Evolutionary conservation across 2,888 invertebrate genomes (phyloP).

Genomic region (Neoitamus cyanurus): DNA sequence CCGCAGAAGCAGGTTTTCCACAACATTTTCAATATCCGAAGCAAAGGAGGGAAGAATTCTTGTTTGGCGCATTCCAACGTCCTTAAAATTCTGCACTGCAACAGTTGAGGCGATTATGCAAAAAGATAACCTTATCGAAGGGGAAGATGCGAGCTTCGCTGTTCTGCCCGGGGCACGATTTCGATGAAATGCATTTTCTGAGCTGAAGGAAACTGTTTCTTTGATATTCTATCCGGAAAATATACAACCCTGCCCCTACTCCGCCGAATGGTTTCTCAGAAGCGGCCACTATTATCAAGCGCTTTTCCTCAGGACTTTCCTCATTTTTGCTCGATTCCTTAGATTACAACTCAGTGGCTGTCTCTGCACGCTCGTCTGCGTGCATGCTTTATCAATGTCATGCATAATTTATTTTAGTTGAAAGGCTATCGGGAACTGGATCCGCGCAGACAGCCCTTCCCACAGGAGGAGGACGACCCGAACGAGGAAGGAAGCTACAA

Average conservation of each 20-base stretch:
- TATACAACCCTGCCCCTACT: neutral
- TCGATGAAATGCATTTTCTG: neutral
- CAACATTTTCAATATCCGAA: neutral
- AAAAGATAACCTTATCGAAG: neutral
- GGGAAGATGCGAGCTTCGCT: neutral
- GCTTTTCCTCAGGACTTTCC: neutral
- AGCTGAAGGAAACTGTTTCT: too few relatives aligned
- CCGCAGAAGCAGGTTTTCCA: neutral
- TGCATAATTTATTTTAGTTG: conserved; percentile 50
- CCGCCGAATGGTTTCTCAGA: neutral
- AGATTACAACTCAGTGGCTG: neutral
- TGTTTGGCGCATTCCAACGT: neutral
- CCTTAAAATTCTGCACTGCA: neutral
- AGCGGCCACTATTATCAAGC: neutral
- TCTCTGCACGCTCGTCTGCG: conserved; percentile 41
- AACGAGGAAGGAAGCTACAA: neutral
- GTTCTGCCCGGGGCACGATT: neutral
- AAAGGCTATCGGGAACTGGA: neutral
- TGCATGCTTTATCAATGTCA: conserved; percentile 52
- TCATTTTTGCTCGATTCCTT: neutral
- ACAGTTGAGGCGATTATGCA: neutral
- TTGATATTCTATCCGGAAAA: neutral
- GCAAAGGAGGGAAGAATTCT: neutral
- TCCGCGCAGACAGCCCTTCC: neutral
- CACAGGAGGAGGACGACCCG: neutral